phyloP scores from a whole-genome alignment of 2,797 vertebrate species.

The Tokudaia muenninki region DNA sequence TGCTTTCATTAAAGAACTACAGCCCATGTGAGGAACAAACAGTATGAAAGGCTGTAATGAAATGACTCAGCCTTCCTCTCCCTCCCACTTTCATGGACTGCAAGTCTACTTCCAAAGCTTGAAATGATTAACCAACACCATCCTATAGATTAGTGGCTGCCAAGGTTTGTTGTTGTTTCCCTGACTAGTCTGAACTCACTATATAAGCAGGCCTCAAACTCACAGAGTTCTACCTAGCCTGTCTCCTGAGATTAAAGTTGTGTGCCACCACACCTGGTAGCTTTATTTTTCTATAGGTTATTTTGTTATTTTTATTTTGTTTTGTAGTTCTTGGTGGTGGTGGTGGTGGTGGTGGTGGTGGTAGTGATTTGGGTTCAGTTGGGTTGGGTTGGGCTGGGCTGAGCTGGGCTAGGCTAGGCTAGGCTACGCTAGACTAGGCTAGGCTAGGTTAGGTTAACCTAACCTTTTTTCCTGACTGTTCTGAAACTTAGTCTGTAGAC shows the following conservation, averaged over 20 bases:
- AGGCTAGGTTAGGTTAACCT: neutral
- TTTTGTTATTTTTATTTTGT: no score
- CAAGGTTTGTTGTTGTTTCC: neutral
- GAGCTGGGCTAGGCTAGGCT: no score
- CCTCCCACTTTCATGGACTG: neutral
- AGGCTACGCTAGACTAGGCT: no score
- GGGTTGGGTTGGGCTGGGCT: neutral
- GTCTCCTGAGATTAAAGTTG: neutral
- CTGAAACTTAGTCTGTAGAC: neutral
- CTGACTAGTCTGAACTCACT: neutral
- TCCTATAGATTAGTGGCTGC: neutral
- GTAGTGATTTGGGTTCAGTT: neutral
- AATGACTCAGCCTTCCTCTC: neutral
- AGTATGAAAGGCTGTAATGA: constrained; percentile 6
- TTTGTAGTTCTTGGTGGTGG: neutral
- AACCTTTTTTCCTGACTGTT: neutral
- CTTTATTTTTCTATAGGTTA: neutral
- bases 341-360: no score
- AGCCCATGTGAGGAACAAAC: neutral
- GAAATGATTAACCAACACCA: neutral
- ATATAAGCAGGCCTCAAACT: neutral
- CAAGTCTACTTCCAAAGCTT: neutral
- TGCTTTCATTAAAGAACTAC: constrained; percentile 46
- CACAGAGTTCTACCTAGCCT: neutral
- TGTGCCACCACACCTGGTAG: neutral